These are phyloP conservation scores for Hylaeus volcanicus DNA, from an alignment of 1,140 invertebrate genomes.

Conservation along the genomic window DNA sequence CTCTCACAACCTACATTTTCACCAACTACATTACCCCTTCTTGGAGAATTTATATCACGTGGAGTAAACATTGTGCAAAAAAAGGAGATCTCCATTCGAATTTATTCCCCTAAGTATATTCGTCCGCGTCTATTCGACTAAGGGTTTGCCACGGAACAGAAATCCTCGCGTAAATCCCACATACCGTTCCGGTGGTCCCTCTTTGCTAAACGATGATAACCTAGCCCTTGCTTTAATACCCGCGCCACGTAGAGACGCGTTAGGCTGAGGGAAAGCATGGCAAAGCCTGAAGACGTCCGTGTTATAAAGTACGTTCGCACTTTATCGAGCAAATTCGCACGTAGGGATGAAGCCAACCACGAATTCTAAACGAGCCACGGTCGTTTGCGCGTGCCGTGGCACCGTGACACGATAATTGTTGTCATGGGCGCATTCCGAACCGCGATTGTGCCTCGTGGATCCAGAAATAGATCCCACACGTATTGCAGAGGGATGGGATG, in stretches of 20 bases:
- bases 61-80: too few species aligned
- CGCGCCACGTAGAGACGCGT: slow-evolving; percentile 50
- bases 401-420: slow-evolving; percentile 50
- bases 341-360: slow-evolving; percentile 36
- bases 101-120: too few species aligned
- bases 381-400: slow-evolving; percentile 41
- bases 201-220: slow-evolving; percentile 53
- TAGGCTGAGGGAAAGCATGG: slow-evolving; percentile 19
- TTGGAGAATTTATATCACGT: too few species aligned
- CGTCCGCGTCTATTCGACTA: too few species aligned
- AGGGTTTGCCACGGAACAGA: not conserved
- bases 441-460: slow-evolving; percentile 21
- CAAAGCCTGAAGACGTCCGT: not conserved
- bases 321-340: slow-evolving; percentile 59
- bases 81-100: too few species aligned
- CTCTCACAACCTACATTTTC: too few species aligned
- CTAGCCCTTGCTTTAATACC: slow-evolving; percentile 31
- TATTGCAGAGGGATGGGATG: too few species aligned
- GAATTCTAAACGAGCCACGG: slow-evolving; percentile 60
- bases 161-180: slow-evolving; percentile 39
- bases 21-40: too few species aligned
- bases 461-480: not conserved
- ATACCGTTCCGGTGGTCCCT: not conserved
- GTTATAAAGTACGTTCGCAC: slow-evolving; percentile 40
- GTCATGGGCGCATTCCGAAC: slow-evolving; percentile 14